Conservation (phyloP, 1,140 invertebrate species). For the Hormaphis cornu region DNA sequence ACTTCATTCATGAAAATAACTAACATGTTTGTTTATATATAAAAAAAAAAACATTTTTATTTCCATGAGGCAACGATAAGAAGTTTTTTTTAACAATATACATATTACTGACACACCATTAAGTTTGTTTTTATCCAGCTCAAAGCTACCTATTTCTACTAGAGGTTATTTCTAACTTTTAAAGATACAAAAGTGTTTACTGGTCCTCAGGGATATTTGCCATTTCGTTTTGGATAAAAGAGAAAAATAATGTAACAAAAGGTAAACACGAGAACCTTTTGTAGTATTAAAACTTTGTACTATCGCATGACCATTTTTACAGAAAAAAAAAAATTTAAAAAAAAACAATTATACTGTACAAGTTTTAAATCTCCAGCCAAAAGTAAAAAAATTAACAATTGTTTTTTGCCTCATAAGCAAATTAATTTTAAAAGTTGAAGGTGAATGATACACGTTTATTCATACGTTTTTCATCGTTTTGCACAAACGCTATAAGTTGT, state of each 20-base stretch:
- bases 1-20: not conserved
- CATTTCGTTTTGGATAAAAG: not conserved
- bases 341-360: not conserved
- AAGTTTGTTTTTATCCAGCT: not conserved
- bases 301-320: not conserved
- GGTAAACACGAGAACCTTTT: conserved; percentile 8
- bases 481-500: too few relatives aligned
- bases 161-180: not conserved
- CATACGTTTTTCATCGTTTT: too few relatives aligned
- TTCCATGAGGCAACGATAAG: not conserved
- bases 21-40: not conserved
- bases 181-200: conserved; percentile 25
- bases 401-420: too few relatives aligned
- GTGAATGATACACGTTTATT: too few relatives aligned
- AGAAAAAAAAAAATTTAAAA: not conserved
- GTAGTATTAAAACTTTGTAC: not conserved
- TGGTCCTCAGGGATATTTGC: not conserved
- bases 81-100: not conserved
- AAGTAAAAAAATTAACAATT: not conserved
- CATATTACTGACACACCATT: conserved; percentile 2
- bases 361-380: not conserved
- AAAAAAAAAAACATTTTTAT: not conserved
- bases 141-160: not conserved
- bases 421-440: not conserved
- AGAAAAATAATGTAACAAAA: not conserved